Conservation (phyloP, 2,113 vertebrate genomes). For the Astur gentilis region DNA sequence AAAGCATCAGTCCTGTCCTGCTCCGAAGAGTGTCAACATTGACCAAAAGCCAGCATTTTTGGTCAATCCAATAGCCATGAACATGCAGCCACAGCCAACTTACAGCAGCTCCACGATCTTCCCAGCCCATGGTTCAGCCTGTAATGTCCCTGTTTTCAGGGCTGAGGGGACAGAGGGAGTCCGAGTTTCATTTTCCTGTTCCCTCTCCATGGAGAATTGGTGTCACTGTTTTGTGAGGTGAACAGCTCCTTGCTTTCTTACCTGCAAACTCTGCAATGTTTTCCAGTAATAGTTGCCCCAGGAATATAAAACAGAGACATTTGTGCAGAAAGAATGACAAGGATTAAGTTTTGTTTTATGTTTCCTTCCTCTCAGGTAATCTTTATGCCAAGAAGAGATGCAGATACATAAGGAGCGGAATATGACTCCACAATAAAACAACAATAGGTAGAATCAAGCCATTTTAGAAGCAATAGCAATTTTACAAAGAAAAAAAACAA, state of each 20-base stretch:
- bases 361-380: constrained; percentile 33
- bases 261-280: background rate
- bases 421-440: background rate
- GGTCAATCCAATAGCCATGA: background rate
- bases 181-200: background rate
- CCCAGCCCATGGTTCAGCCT: background rate
- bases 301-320: background rate
- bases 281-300: background rate
- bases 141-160: background rate
- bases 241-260: background rate
- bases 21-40: background rate
- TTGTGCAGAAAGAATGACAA: background rate
- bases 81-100: accelerated
- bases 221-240: background rate
- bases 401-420: background rate
- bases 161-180: background rate
- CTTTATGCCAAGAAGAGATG: constrained; percentile 6
- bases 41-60: background rate
- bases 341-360: constrained; percentile 20
- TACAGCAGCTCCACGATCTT: background rate
- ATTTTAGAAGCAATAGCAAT: background rate
- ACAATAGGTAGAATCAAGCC: background rate
- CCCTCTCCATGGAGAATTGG: background rate
- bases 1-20: background rate
- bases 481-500: background rate